Percentiles rank a stretch among this genome's conserved stretches.
Evolutionary conservation across 2,113 vertebrate species (phyloP).

Genomic region (Crotophaga sulcirostris): DNA sequence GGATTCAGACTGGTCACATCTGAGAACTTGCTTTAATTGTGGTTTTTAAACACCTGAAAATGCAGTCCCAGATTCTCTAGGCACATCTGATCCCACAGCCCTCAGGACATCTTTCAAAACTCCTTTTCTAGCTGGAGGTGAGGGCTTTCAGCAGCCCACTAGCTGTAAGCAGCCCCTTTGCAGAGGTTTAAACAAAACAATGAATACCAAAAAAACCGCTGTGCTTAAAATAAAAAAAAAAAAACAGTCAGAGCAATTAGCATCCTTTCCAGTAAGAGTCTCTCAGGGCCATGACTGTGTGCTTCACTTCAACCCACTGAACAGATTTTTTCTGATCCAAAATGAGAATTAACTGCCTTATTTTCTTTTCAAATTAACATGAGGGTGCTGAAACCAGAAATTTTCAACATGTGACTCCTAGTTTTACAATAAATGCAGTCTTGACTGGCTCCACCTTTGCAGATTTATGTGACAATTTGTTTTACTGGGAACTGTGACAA

Average conservation of each 20-base stretch:
- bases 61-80: background rate
- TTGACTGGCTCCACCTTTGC: background rate
- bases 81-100: background rate
- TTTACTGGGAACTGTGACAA: slow-evolving; percentile 56
- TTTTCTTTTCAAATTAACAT: background rate
- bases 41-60: background rate
- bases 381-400: background rate
- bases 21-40: background rate
- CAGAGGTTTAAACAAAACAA: background rate
- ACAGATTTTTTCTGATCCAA: background rate
- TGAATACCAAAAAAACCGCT: background rate
- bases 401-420: background rate
- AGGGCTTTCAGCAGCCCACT: background rate
- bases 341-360: background rate
- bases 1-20: background rate
- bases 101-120: background rate
- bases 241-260: background rate
- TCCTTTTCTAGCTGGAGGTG: background rate
- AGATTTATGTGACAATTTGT: slow-evolving; percentile 35
- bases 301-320: background rate
- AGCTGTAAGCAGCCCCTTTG: background rate
- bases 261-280: background rate
- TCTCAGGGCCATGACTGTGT: background rate
- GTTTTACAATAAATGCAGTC: background rate
- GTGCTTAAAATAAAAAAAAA: background rate